Evolutionary conservation across 2,113 vertebrate species (phyloP).

Genomic region (Gambusia affinis): DNA sequence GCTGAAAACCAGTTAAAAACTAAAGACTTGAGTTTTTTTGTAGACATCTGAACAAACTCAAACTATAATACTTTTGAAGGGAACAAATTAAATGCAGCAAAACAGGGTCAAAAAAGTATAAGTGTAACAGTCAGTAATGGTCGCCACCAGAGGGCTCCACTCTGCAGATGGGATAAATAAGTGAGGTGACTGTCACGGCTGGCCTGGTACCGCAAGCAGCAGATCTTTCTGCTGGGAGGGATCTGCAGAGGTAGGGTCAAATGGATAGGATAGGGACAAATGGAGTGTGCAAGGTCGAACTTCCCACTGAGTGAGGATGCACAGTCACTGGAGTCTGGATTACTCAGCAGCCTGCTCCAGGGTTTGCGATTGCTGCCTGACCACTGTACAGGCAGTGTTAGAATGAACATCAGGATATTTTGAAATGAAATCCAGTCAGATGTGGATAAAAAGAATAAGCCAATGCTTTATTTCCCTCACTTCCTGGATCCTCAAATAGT

Average conservation of each 20-base stretch:
- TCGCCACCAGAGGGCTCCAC: conserved; percentile 38
- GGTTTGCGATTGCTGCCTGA: conserved; percentile 5
- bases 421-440: neutral
- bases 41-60: neutral
- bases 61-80: conserved; percentile 6
- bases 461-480: conserved; percentile 2
- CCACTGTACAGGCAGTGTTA: neutral
- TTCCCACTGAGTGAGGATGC: conserved; percentile 1
- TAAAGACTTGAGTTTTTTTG: too few species aligned
- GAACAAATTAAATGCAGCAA: conserved; percentile 12
- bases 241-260: too few species aligned
- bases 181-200: conserved; percentile 41
- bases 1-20: neutral
- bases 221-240: conserved; percentile 3
- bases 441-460: neutral
- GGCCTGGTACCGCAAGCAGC: conserved; percentile 35
- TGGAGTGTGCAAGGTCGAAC: conserved; percentile 49
- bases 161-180: conserved; percentile 22
- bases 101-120: conserved; percentile 40
- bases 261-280: conserved; percentile 13
- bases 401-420: neutral
- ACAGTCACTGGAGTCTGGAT: neutral
- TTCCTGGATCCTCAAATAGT: neutral
- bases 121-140: conserved; percentile 3
- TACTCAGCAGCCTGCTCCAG: conserved; percentile 31